Percentiles rank a stretch among this genome's conserved stretches.
phyloP scores from a whole-genome alignment of 2,888 invertebrate species.

The Amblyjoppa fuscipennis region DNA sequence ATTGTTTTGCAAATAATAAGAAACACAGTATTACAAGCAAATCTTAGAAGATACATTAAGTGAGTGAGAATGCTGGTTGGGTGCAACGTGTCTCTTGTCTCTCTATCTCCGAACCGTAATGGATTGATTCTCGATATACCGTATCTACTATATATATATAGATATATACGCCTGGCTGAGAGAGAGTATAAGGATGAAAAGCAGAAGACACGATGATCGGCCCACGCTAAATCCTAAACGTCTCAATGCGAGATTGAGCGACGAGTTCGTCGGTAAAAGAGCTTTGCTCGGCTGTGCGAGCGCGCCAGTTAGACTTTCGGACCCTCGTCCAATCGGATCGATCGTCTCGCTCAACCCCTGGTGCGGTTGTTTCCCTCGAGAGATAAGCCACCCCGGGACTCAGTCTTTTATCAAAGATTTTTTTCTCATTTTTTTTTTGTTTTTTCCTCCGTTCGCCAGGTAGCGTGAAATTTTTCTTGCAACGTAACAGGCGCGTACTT shows the following conservation, averaged over 20 bases:
- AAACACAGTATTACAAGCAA: neutral
- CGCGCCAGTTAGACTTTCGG: conserved; percentile 25
- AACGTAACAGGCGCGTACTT: conserved; percentile 14
- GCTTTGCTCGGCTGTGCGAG: conserved; percentile 30
- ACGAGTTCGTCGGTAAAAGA: neutral
- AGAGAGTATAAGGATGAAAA: neutral
- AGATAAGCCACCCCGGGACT: conserved; percentile 53
- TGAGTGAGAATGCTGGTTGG: neutral
- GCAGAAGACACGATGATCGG: conserved; percentile 17
- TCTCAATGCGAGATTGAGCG: conserved; percentile 24
- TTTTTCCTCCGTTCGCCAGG: conserved; percentile 2
- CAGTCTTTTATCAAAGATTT: conserved; percentile 39
- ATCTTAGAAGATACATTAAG: neutral
- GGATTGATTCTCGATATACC: conserved; percentile 32
- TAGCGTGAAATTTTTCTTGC: conserved; percentile 14
- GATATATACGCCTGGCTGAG: neutral
- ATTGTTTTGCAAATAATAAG: neutral
- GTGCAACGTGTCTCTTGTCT: neutral
- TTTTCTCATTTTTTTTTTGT: conserved; percentile 21
- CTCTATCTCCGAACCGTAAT: neutral
- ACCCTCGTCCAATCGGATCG: conserved; percentile 31
- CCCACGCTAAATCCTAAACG: conserved; percentile 49
- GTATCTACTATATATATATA: neutral
- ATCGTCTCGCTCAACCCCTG: conserved; percentile 5
- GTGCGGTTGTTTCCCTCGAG: conserved; percentile 57